A percentile compares a stretch with the other conserved stretches of the same genome.
These are phyloP conservation scores for Mesochorus sp. DNA, from an alignment of 2,888 invertebrate species.

Conservation along the genomic window DNA sequence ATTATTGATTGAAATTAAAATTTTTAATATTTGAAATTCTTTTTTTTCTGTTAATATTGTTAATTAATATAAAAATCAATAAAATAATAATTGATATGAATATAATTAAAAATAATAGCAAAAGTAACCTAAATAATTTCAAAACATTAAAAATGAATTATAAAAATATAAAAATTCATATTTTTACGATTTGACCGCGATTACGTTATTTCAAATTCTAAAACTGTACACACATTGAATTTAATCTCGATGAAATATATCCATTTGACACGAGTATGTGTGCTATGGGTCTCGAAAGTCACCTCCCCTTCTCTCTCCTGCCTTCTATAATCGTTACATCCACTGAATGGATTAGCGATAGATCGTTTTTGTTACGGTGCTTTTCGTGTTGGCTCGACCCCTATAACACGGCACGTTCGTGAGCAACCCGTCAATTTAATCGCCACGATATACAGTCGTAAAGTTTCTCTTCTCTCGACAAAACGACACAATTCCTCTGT, in stretches of 20 bases:
- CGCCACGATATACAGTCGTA: conserved; percentile 45
- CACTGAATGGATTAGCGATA: conserved; percentile 50
- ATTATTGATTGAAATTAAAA: too few species aligned
- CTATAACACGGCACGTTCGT: conserved; percentile 42
- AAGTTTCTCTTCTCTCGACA: conserved; percentile 33
- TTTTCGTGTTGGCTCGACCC: conserved; percentile 30
- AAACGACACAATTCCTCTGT: conserved; percentile 11
- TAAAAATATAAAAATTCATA: too few species aligned
- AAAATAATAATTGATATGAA: too few species aligned
- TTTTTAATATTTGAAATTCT: too few species aligned
- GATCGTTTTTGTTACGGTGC: conserved; percentile 48
- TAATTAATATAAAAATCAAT: too few species aligned
- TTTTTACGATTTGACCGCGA: too few species aligned
- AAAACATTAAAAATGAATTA: too few species aligned
- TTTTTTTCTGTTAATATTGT: too few species aligned
- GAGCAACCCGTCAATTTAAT: conserved; percentile 56
- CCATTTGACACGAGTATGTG: conserved; percentile 35
- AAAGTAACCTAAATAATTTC: too few species aligned
- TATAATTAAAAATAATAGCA: too few species aligned
- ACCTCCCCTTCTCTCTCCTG: neutral
- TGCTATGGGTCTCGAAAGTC: conserved; percentile 19
- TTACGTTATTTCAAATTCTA: conserved; percentile 9
- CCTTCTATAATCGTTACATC: conserved; percentile 26
- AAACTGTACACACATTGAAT: conserved; percentile 29
- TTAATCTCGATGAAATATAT: conserved; percentile 43